A percentile compares a stretch with the other conserved stretches of the same genome.
Conservation (phyloP, 1,140 invertebrate genomes). For the Epicauta chinensis region DNA sequence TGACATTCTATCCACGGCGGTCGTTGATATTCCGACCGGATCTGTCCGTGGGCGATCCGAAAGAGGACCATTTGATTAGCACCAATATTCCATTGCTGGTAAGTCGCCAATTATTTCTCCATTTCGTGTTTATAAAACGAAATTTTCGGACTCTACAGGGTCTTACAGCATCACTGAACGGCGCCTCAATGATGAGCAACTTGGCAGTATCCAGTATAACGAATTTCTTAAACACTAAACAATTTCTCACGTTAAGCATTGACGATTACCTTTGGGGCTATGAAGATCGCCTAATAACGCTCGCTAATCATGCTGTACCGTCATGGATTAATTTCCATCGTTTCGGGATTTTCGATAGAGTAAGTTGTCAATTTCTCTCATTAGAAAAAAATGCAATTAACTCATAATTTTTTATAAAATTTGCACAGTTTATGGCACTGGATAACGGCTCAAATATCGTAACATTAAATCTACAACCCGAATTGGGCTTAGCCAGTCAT, state of each 20-base stretch:
- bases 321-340: slow-evolving; percentile 65
- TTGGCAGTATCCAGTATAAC: slow-evolving; percentile 57
- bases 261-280: slow-evolving; percentile 83
- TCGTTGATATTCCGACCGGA: slow-evolving; percentile 59
- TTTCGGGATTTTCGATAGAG: slow-evolving; percentile 77
- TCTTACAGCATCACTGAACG: slow-evolving; percentile 51
- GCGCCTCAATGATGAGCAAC: slow-evolving; percentile 54
- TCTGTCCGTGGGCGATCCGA: slow-evolving; percentile 60
- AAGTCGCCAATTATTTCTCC: too few relatives aligned
- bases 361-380: too few relatives aligned
- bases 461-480: slow-evolving; percentile 32
- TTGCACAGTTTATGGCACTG: slow-evolving; percentile 31
- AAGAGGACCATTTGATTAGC: slow-evolving; percentile 56
- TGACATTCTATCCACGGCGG: slow-evolving; percentile 67
- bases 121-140: too few relatives aligned
- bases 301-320: slow-evolving; percentile 64
- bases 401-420: background rate
- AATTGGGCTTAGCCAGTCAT: slow-evolving; percentile 26
- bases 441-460: slow-evolving; percentile 34
- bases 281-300: slow-evolving; percentile 62
- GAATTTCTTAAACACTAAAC: slow-evolving; percentile 53
- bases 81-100: slow-evolving; percentile 78
- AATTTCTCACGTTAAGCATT: slow-evolving; percentile 63
- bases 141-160: slow-evolving; percentile 52
- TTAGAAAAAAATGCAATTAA: too few relatives aligned